Conservation (phyloP, 2,113 vertebrate genomes). For the Rattus norvegicus region GRCr8 NC_086027.1:78545001-78545500, state of each 20-base stretch:
- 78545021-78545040: slow-evolving; percentile 67
- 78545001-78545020: slow-evolving; percentile 37
- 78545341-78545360: slow-evolving; percentile 25
- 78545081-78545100: slow-evolving; percentile 53
- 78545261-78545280: neutral
- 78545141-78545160: slow-evolving; percentile 58
- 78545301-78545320: neutral
- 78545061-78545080: slow-evolving; percentile 53
- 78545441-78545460: neutral
- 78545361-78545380: neutral
- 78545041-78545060: slow-evolving; percentile 47
- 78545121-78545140: slow-evolving; percentile 15
- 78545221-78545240: neutral
- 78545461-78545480: neutral
- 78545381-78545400: neutral
- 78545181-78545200: neutral
- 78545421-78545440: neutral
- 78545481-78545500: neutral
- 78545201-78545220: neutral
- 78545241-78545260: neutral
- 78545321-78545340: slow-evolving; percentile 40
- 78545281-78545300: slow-evolving; percentile 14
- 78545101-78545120: slow-evolving; percentile 58
- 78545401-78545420: neutral
- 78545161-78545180: neutral